Conservation (phyloP, 2,888 invertebrate genomes). For the Parnassius apollo region DNA sequence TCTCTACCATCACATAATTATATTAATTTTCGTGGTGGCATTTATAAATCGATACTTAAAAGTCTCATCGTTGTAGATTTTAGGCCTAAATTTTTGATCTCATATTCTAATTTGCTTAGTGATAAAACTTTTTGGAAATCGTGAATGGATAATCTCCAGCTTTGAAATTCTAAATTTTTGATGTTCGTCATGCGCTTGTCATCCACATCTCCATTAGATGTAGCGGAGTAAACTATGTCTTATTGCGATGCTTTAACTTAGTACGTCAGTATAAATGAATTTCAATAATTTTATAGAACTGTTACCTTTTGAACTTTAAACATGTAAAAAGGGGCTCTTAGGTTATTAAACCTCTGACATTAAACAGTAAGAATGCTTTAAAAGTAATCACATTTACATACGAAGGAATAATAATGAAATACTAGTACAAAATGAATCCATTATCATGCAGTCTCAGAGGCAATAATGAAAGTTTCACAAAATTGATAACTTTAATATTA, state of each 20-base stretch:
- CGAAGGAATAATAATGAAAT: constrained; percentile 60
- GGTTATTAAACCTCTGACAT: constrained; percentile 52
- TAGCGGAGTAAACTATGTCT: constrained; percentile 77
- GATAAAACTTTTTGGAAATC: constrained; percentile 67
- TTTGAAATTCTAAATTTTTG: constrained; percentile 75
- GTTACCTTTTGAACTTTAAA: constrained; percentile 65
- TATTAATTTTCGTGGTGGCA: constrained; percentile 69
- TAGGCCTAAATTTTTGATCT: constrained; percentile 81
- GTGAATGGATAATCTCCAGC: constrained; percentile 69
- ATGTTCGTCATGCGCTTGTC: constrained; percentile 68
- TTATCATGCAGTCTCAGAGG: constrained; percentile 60
- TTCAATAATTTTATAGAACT: constrained; percentile 71
- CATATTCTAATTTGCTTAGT: constrained; percentile 81
- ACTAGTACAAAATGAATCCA: constrained; percentile 68
- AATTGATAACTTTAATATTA: constrained; percentile 74
- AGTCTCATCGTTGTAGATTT: constrained; percentile 75
- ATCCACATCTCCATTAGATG: constrained; percentile 67
- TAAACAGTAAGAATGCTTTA: constrained; percentile 60
- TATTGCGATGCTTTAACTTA: constrained; percentile 81
- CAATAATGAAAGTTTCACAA: constrained; percentile 72
- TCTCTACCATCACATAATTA: constrained; percentile 72
- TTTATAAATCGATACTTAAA: constrained; percentile 75
- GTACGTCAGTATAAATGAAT: constrained; percentile 73
- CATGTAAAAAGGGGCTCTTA: constrained; percentile 53
- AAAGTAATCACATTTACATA: constrained; percentile 53